Evolutionary conservation across 2,797 vertebrate genomes (phyloP).

Genomic region (Discoglossus pictus): DNA sequence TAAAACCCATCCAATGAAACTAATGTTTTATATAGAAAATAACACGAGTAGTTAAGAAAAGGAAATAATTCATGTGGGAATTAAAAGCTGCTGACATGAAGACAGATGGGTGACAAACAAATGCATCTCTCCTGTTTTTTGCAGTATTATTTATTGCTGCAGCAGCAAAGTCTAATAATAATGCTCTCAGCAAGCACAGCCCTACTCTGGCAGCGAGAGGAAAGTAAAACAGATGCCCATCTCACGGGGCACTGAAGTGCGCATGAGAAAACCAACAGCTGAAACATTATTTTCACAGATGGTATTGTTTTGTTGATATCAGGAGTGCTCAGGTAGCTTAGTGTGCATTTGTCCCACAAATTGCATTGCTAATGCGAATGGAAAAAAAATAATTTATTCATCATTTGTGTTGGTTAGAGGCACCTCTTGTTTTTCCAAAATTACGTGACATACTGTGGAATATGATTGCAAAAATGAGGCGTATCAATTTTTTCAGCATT

Average conservation of each 20-base stretch:
- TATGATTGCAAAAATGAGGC: too few relatives aligned
- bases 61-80: conserved; percentile 11
- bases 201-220: conserved; percentile 7
- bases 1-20: not conserved
- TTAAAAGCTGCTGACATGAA: conserved; percentile 26
- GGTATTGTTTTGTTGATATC: conserved; percentile 21
- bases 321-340: conserved; percentile 36
- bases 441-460: not conserved
- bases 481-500: too few relatives aligned
- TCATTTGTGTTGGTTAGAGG: conserved; percentile 6
- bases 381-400: conserved; percentile 35
- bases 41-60: not conserved
- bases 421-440: not conserved
- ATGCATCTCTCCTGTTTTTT: not conserved
- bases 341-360: conserved; percentile 35
- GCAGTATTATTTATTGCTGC: conserved; percentile 24
- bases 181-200: conserved; percentile 22
- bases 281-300: conserved; percentile 44
- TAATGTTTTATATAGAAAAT: not conserved
- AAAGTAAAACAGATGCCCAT: conserved; percentile 31
- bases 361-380: conserved; percentile 17
- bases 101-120: conserved; percentile 28
- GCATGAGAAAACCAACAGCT: conserved; percentile 43
- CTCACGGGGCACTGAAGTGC: conserved; percentile 44
- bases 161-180: conserved; percentile 24